A percentile compares a stretch with the other conserved stretches of the same genome.
These are phyloP conservation scores for Phanerotoma sp. DNA, from an alignment of 2,888 invertebrate species.

Conservation along the genomic window DNA sequence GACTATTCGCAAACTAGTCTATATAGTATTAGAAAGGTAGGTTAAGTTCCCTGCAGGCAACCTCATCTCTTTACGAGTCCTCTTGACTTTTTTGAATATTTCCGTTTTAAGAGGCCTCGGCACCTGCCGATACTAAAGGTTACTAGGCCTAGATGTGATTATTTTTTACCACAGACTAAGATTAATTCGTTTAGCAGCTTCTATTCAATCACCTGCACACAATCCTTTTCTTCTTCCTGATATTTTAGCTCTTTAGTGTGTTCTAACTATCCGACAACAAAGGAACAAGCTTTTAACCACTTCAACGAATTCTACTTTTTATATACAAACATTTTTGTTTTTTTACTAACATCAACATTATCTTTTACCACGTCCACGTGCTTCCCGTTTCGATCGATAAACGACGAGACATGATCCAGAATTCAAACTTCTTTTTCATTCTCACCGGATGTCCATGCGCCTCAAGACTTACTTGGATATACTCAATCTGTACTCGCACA, in stretches of 20 bases:
- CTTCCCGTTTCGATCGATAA: background rate
- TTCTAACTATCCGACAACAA: too few species aligned
- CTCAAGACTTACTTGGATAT: background rate
- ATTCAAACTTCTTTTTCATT: background rate
- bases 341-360: slow-evolving; percentile 5
- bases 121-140: slow-evolving; percentile 22
- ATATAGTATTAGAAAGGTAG: background rate
- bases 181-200: slow-evolving; percentile 47
- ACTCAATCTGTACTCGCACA: too few species aligned
- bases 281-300: too few species aligned
- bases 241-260: too few species aligned
- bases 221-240: slow-evolving; percentile 21
- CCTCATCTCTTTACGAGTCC: background rate
- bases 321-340: too few species aligned
- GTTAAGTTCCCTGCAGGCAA: slow-evolving; percentile 42
- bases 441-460: slow-evolving; percentile 8
- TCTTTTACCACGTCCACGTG: slow-evolving; percentile 8
- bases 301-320: too few species aligned
- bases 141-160: slow-evolving; percentile 23
- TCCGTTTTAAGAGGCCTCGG: background rate
- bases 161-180: slow-evolving; percentile 13
- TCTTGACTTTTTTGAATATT: too few species aligned
- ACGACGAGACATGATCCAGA: too few species aligned
- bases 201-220: slow-evolving; percentile 42
- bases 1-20: background rate